phyloP scores from a whole-genome alignment of 2,888 invertebrate genomes.

The Leptopterna dolabrata region DNA sequence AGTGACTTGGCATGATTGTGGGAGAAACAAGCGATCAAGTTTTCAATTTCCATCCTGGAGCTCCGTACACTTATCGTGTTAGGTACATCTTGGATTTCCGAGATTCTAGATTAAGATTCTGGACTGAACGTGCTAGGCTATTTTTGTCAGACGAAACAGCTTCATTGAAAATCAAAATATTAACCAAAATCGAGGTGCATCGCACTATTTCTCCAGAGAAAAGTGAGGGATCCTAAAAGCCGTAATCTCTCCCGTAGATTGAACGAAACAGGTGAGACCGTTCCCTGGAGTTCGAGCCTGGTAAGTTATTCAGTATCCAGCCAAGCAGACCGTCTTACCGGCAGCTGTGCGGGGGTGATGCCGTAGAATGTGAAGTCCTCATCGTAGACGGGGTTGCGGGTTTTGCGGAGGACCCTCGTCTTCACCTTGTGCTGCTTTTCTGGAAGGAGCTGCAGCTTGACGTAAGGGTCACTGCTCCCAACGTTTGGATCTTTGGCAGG shows the following conservation, averaged over 20 bases:
- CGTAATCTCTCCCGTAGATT: background rate
- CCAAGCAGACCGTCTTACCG: slow-evolving; percentile 66
- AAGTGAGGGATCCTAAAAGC: background rate
- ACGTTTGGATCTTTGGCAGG: slow-evolving; percentile 85
- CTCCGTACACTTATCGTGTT: too few species aligned
- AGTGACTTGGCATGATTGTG: too few species aligned
- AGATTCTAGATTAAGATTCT: too few species aligned
- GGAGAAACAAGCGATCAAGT: too few species aligned
- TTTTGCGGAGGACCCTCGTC: slow-evolving; percentile 94
- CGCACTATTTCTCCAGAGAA: background rate
- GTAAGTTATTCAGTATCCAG: slow-evolving; percentile 18
- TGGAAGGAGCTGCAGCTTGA: slow-evolving; percentile 95
- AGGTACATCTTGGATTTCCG: too few species aligned
- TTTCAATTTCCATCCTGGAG: too few species aligned
- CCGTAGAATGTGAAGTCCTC: slow-evolving; percentile 99
- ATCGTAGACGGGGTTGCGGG: slow-evolving; percentile 95
- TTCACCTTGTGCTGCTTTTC: slow-evolving; percentile 98
- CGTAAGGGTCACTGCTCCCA: slow-evolving; percentile 94
- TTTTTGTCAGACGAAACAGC: too few species aligned
- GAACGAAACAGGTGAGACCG: background rate
- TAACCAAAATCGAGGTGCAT: too few species aligned
- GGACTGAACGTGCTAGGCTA: too few species aligned
- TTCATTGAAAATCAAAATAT: too few species aligned
- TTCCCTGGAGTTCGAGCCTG: background rate
- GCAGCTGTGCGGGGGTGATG: slow-evolving; percentile 84